Evolutionary conservation across 2,888 invertebrate genomes (phyloP), one percentile per base, ranked within the genome.

Genomic region (Lumbricus terrestris): DNA sequence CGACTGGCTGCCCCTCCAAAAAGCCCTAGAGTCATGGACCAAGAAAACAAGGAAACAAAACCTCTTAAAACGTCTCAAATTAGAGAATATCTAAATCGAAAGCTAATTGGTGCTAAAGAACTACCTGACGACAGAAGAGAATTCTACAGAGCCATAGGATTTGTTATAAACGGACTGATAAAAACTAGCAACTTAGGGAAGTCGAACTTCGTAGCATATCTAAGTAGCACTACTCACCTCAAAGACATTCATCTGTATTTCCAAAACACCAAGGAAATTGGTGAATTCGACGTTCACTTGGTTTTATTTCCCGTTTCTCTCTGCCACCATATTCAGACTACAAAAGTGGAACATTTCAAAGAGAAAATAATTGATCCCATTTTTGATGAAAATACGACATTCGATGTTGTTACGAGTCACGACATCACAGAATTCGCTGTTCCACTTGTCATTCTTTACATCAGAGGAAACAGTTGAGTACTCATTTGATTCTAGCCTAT

Each of bases 381-480:
- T 4, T 85, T 85, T 35, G 35, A 85, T 85, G 85, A 85, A n/a
- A 4, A 85, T 11, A 85, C 85, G 37, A 11, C 3, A 23, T 35
- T 85, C 23, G 37, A 85, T 18, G 85, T 85, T 35, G 34, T 85
- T 35, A 85, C 85, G 35, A 85, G 85, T 34, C 85, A 85, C 85
- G 35, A 85, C 85, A 85, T 85, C 29, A 69, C n/a, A n/a, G 69
- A 69, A n/a, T 69, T n/a, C 69, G n/a, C 29, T 11, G 69, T 69
- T 69, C 69, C 69, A n/a, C 2, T 69, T 69, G 69, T 69, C 69
- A 69, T 69, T 69, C 69, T 69, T 4, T 69, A 69, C 69, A 69
- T 69, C 69, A 69, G 69, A 69, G 69, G 69, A 69, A 69, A 69
- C 69, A 69, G 69, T 69, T 69, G 69, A 69, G 69, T 69, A 69